Evolutionary conservation across 2,797 vertebrate genomes (phyloP).

Genomic region (Acipenser transmontanus): DNA sequence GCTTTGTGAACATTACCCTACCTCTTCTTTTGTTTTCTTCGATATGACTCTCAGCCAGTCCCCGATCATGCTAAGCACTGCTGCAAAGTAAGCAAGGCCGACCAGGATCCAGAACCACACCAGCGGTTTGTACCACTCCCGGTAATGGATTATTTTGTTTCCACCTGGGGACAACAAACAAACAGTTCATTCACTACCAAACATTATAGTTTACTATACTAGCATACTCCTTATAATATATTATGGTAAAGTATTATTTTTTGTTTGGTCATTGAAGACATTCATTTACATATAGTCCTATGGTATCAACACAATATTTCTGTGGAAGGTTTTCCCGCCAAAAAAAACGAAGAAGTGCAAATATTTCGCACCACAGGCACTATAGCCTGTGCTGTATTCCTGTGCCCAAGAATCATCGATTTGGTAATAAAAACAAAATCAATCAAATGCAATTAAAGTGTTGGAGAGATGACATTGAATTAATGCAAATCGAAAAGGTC

Average conservation of each 20-base stretch:
- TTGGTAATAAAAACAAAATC: conserved; percentile 10
- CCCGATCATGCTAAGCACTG: conserved; percentile 93
- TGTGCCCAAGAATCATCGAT: not conserved
- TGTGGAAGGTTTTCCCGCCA: too few species aligned
- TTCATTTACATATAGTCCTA: too few species aligned
- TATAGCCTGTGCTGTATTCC: not conserved
- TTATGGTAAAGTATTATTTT: too few species aligned
- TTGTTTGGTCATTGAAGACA: too few species aligned
- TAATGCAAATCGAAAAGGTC: conserved; percentile 11
- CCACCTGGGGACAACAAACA: conserved; percentile 57
- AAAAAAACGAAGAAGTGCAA: too few species aligned
- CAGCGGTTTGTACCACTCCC: conserved; percentile 87
- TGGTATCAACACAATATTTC: too few species aligned
- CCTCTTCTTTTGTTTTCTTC: conserved; percentile 95
- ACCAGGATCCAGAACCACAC: conserved; percentile 96
- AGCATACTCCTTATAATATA: too few species aligned
- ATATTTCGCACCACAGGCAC: too few species aligned
- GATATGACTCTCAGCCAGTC: conserved; percentile 90
- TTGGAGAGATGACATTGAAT: not conserved
- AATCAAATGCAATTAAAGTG: conserved; percentile 1
- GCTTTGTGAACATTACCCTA: conserved; percentile 36
- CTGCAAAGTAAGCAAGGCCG: conserved; percentile 90
- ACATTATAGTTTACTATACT: too few species aligned
- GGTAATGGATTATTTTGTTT: conserved; percentile 76
- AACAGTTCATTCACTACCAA: not conserved